These are phyloP conservation scores for Paraescarpia echinospica DNA, from an alignment of 1,140 invertebrate genomes.

Conservation along the genomic window DNA sequence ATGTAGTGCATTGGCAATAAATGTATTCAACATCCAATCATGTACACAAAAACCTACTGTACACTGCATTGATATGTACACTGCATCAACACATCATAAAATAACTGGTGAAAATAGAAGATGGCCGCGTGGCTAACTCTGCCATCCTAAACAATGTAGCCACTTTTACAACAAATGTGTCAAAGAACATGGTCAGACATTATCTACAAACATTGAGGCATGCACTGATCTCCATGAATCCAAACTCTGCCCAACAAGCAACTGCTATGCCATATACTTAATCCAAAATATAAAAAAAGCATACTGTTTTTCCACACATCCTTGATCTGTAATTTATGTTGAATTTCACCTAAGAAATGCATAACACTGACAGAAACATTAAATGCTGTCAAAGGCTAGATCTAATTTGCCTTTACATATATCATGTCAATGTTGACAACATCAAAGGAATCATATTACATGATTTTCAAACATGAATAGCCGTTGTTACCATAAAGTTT, in stretches of 20 bases:
- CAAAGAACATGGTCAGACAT: background rate
- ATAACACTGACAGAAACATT: too few relatives aligned
- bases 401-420: too few relatives aligned
- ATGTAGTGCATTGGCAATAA: background rate
- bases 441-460: background rate
- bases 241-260: background rate
- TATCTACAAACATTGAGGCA: background rate
- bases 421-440: background rate
- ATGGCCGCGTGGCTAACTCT: background rate
- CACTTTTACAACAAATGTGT: background rate
- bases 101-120: background rate
- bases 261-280: background rate
- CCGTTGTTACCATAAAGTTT: background rate
- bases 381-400: too few relatives aligned
- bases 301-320: background rate
- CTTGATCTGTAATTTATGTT: background rate
- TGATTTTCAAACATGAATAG: background rate
- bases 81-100: background rate
- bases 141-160: background rate
- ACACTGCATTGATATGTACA: background rate
- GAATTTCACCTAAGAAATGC: too few relatives aligned
- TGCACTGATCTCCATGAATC: background rate
- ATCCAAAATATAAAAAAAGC: background rate
- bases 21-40: background rate
- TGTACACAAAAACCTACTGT: background rate